Percentiles rank a stretch among this genome's conserved stretches.
Conservation (phyloP, 2,888 invertebrate genomes). For the Acanthosoma haemorrhoidale region DNA sequence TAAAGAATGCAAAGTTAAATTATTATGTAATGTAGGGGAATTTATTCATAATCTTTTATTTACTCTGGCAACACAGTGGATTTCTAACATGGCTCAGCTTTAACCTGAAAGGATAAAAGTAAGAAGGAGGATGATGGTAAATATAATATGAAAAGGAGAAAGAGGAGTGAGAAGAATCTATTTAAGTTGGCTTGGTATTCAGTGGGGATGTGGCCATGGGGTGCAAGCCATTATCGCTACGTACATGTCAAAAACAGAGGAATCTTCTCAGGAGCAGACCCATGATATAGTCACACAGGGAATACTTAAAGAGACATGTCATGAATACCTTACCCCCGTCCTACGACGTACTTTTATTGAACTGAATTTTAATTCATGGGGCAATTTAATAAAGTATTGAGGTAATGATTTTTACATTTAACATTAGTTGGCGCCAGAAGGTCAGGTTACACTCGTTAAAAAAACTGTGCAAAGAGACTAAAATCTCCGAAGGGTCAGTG, state of each 20-base stretch:
- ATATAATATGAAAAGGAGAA: conserved; percentile 5
- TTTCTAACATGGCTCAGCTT: no score
- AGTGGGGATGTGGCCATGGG: background rate
- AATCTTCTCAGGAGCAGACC: background rate
- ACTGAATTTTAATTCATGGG: background rate
- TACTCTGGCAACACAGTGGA: no score
- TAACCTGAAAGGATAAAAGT: background rate
- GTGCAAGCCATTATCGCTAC: conserved; percentile 8
- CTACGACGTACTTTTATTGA: no score
- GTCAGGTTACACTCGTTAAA: no score
- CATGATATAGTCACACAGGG: background rate
- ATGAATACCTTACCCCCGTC: background rate
- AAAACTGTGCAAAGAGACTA: no score
- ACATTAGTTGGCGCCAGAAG: no score
- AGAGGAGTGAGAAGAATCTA: conserved; percentile 10
- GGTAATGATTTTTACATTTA: no score
- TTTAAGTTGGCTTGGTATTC: background rate
- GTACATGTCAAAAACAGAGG: conserved; percentile 14
- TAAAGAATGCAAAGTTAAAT: no score
- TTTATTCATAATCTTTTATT: no score
- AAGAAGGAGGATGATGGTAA: background rate
- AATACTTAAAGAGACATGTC: background rate
- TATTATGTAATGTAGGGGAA: no score
- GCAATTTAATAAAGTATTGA: no score
- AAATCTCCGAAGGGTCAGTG: no score